These are phyloP conservation scores for Mycteria americana DNA, from an alignment of 2,797 vertebrate species.

Conservation along the genomic window DNA sequence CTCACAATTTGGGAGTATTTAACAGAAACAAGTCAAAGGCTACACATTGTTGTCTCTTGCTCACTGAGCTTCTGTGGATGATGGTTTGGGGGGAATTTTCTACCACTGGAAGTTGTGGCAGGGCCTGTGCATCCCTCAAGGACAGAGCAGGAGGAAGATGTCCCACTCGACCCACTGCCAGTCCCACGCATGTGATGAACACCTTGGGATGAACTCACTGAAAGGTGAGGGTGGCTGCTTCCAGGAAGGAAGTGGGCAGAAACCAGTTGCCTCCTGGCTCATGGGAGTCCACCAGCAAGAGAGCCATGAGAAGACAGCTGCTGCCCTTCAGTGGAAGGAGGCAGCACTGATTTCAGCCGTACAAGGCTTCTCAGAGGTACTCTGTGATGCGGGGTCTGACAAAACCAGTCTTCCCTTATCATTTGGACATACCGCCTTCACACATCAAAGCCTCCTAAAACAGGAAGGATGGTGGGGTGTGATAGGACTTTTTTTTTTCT, in stretches of 20 bases:
- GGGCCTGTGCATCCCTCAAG: too few relatives aligned
- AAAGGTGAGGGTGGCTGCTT: neutral
- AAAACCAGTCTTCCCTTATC: neutral
- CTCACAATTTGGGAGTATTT: neutral
- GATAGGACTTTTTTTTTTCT: neutral
- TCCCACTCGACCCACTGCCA: too few relatives aligned
- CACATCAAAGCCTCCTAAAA: neutral
- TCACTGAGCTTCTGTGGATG: neutral
- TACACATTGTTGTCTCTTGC: neutral
- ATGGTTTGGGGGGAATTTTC: neutral
- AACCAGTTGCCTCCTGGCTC: neutral
- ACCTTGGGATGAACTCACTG: neutral
- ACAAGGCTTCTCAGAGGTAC: neutral
- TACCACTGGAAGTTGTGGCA: neutral
- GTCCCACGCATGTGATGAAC: rapidly evolving
- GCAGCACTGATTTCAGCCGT: neutral
- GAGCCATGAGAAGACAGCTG: neutral
- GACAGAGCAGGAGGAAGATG: neutral
- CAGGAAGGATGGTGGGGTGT: neutral
- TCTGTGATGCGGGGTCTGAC: neutral
- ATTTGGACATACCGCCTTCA: neutral
- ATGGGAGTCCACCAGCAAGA: neutral
- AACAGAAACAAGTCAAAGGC: neutral
- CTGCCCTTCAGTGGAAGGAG: neutral
- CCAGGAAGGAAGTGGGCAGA: neutral